Evolutionary conservation across 2,113 vertebrate genomes (phyloP).

Genomic region (Neotragus pygmaeus): DNA sequence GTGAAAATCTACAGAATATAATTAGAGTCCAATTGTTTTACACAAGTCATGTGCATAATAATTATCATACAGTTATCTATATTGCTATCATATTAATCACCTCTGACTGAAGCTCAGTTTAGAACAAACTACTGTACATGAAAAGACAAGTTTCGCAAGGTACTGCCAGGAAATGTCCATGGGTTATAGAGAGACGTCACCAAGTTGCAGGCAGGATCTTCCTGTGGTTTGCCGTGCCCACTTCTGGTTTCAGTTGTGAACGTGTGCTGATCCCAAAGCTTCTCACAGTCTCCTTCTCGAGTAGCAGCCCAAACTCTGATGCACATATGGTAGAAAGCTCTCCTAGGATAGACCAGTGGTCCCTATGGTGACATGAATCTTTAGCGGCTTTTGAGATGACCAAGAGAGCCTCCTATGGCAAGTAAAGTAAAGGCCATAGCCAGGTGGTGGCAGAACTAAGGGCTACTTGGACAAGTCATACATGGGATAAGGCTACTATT

Average conservation of each 20-base stretch:
- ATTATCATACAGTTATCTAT: slow-evolving; percentile 25
- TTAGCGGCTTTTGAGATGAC: neutral
- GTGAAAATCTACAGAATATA: neutral
- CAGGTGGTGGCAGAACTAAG: neutral
- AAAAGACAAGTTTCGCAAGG: slow-evolving; percentile 62
- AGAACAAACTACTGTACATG: slow-evolving; percentile 21
- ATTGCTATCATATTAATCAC: slow-evolving; percentile 29
- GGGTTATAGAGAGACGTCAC: slow-evolving; percentile 20
- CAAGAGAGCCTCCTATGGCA: neutral
- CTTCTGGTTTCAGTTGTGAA: slow-evolving; percentile 52
- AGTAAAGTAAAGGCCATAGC: neutral
- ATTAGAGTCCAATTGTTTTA: neutral
- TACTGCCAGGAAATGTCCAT: slow-evolving; percentile 54
- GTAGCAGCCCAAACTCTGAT: slow-evolving; percentile 12
- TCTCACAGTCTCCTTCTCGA: neutral
- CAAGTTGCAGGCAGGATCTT: slow-evolving; percentile 42
- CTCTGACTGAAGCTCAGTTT: slow-evolving; percentile 24
- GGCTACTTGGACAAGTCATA: neutral
- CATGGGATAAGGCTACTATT: neutral
- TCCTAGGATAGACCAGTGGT: neutral
- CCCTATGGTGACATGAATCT: neutral
- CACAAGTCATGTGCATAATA: neutral
- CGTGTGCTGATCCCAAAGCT: neutral
- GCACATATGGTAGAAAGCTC: neutral
- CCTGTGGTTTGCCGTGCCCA: slow-evolving; percentile 57